Percentiles rank a stretch among this genome's conserved stretches.
Conservation (phyloP, 2,797 vertebrate species). For the Myotis pilosus region DNA sequence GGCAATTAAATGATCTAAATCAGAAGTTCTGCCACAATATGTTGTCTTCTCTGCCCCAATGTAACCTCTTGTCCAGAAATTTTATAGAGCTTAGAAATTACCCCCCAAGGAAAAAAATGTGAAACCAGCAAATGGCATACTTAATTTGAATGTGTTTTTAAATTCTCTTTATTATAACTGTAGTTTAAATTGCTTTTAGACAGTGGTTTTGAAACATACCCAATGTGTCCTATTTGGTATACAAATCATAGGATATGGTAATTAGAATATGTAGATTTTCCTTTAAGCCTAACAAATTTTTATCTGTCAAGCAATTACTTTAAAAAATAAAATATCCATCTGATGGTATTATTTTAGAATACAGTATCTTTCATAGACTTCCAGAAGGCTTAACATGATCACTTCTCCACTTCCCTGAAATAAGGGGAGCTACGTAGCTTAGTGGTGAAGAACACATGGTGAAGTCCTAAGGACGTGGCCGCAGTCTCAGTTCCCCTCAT, state of each 20-base stretch:
- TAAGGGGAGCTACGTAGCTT: neutral
- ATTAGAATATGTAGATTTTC: slow-evolving; percentile 44
- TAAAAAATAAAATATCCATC: slow-evolving; percentile 3
- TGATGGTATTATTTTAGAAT: neutral
- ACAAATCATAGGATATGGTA: slow-evolving; percentile 47
- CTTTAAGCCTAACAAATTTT: neutral
- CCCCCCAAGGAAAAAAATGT: neutral
- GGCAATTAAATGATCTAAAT: slow-evolving; percentile 30
- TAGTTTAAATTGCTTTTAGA: slow-evolving; percentile 1
- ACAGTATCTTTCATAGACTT: neutral
- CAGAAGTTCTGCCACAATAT: neutral
- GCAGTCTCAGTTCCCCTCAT: too few relatives aligned
- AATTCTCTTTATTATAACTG: neutral
- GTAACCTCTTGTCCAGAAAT: slow-evolving; percentile 18
- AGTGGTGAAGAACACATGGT: neutral
- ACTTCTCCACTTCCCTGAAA: neutral
- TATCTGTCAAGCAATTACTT: slow-evolving; percentile 1
- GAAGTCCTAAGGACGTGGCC: neutral
- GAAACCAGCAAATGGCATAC: neutral
- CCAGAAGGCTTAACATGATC: neutral
- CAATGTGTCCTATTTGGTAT: neutral
- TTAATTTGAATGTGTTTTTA: neutral
- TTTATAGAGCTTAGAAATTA: neutral
- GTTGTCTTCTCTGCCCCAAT: neutral
- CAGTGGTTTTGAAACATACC: neutral